Percentiles rank a stretch among this genome's conserved stretches.
Evolutionary conservation across 2,797 vertebrate species (phyloP).

Genomic region (Eremophila alpestris): DNA sequence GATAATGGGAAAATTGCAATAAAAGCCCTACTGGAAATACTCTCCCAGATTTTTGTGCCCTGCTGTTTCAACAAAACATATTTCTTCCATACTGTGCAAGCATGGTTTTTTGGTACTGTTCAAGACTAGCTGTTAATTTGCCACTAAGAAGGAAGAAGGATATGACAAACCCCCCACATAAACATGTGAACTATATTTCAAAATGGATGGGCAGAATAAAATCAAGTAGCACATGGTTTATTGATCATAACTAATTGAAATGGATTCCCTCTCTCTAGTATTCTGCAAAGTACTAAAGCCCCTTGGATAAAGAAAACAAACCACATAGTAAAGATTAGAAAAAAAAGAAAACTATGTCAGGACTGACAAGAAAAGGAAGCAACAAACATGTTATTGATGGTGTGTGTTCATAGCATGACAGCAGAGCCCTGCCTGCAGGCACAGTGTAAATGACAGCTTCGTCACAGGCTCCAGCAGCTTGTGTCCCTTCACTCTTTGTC

Average conservation of each 20-base stretch:
- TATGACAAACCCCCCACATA: neutral
- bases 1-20: neutral
- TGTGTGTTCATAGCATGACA: neutral
- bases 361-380: neutral
- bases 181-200: neutral
- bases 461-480: neutral
- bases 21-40: neutral
- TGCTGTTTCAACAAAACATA: neutral
- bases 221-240: neutral
- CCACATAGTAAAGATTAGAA: neutral
- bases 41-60: neutral
- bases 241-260: neutral
- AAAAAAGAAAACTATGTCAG: neutral
- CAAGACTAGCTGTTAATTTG: neutral
- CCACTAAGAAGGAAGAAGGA: neutral
- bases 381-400: neutral
- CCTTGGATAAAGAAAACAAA: neutral
- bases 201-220: neutral
- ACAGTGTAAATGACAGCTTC: neutral
- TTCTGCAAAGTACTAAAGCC: neutral
- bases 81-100: neutral
- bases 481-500: neutral
- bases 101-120: neutral
- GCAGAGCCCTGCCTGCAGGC: neutral
- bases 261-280: neutral